Percentiles rank a stretch among this genome's conserved stretches.
phyloP scores from a whole-genome alignment of 2,888 invertebrate genomes.

The Caenorhabditis japonica region DNA sequence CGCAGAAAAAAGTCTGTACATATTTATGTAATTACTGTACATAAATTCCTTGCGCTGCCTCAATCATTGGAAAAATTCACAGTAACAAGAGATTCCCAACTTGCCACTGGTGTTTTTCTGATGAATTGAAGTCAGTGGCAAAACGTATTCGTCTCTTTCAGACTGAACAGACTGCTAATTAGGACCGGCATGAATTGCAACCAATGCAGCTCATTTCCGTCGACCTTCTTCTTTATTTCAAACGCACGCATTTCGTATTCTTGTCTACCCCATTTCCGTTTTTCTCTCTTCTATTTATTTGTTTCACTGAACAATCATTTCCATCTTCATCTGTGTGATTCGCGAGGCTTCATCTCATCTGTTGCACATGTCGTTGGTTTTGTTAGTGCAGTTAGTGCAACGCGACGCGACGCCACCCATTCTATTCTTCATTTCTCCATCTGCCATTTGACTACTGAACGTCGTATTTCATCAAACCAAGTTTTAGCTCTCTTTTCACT shows the following conservation, averaged over 20 bases:
- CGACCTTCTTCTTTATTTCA: constrained; percentile 8
- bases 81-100: constrained; percentile 10
- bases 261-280: neutral
- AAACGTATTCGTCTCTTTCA: neutral
- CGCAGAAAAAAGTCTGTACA: neutral
- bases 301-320: constrained; percentile 25
- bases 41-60: neutral
- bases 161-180: neutral
- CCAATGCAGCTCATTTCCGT: constrained; percentile 43
- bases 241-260: constrained; percentile 13
- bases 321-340: constrained; percentile 13
- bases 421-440: neutral
- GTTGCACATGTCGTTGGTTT: constrained; percentile 17
- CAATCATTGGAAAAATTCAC: constrained; percentile 17
- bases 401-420: neutral
- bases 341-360: constrained; percentile 5
- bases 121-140: constrained; percentile 13
- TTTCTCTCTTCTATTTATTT: neutral
- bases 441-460: too few species aligned
- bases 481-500: neutral
- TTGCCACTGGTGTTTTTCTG: constrained; percentile 37
- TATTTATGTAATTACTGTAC: neutral
- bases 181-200: neutral
- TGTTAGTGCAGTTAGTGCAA: constrained; percentile 8
- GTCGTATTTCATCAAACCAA: neutral